Conservation (phyloP, 2,113 vertebrate genomes). For the Cacatua alba region DNA sequence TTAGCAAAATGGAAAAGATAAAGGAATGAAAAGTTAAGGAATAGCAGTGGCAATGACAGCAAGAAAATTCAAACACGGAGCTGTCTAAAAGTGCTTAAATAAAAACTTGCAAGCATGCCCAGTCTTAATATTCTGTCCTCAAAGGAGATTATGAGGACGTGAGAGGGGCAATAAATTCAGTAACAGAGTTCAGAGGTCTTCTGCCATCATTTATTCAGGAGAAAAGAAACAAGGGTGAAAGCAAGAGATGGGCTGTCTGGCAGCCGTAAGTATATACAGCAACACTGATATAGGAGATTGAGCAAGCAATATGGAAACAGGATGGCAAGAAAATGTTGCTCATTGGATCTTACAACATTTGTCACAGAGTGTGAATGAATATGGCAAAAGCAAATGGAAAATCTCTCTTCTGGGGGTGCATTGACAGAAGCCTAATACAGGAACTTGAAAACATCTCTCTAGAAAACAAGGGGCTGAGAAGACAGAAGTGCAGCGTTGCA, state of each 20-base stretch:
- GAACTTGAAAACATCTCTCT: not conserved
- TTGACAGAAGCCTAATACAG: not conserved
- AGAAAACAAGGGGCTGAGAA: not conserved
- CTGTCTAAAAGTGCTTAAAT: not conserved
- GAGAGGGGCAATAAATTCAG: not conserved
- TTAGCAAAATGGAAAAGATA: not conserved
- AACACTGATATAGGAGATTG: not conserved
- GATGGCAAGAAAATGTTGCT: not conserved
- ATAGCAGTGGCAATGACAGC: not conserved
- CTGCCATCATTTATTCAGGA: not conserved
- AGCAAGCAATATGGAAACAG: not conserved
- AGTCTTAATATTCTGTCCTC: not conserved
- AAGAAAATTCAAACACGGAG: not conserved
- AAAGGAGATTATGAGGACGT: not conserved
- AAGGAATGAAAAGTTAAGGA: not conserved
- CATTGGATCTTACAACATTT: not conserved
- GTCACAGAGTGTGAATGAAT: not conserved
- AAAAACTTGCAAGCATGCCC: not conserved
- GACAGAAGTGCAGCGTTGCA: not conserved
- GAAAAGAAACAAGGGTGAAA: not conserved
- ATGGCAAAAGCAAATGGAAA: not conserved
- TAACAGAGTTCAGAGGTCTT: not conserved
- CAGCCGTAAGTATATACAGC: not conserved
- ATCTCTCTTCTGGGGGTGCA: not conserved
- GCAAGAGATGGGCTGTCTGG: not conserved